Conservation (phyloP, 2,888 invertebrate genomes). For the Nomada ruficornis region DNA sequence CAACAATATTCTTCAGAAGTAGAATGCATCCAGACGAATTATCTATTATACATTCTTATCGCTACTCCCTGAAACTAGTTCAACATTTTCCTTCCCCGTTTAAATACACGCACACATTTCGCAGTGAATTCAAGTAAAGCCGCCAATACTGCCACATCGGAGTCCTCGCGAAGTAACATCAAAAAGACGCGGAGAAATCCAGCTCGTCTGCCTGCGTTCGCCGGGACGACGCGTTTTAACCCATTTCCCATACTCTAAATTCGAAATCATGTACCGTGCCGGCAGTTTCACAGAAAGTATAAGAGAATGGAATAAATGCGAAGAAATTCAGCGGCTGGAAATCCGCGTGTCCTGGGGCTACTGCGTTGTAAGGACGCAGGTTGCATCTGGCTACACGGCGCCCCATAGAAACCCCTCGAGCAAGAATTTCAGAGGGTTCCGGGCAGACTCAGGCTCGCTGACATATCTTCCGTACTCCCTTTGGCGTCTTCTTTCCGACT, state of each 20-base stretch:
- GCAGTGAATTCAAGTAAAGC: no score
- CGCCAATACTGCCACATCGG: no score
- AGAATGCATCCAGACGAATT: no score
- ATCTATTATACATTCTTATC: no score
- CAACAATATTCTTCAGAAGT: no score
- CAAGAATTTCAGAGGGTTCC: conserved; percentile 64
- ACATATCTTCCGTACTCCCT: conserved; percentile 51
- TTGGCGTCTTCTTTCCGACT: conserved; percentile 56
- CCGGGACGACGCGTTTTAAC: background rate
- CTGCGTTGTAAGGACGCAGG: conserved; percentile 4
- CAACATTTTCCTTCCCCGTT: no score
- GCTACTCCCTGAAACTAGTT: no score
- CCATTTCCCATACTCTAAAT: conserved; percentile 29
- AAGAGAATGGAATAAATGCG: conserved; percentile 23
- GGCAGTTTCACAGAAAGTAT: conserved; percentile 7
- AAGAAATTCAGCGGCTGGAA: conserved; percentile 39
- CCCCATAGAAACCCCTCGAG: conserved; percentile 54
- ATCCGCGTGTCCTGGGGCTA: conserved; percentile 35
- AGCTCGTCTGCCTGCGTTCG: background rate
- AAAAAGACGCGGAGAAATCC: background rate
- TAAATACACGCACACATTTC: no score
- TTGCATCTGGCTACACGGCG: conserved; percentile 20
- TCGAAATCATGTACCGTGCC: conserved; percentile 37
- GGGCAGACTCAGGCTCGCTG: conserved; percentile 45
- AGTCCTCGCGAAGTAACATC: no score